Evolutionary conservation across 2,113 vertebrate species (phyloP).

Genomic region (Gobiocypris rarus): DNA sequence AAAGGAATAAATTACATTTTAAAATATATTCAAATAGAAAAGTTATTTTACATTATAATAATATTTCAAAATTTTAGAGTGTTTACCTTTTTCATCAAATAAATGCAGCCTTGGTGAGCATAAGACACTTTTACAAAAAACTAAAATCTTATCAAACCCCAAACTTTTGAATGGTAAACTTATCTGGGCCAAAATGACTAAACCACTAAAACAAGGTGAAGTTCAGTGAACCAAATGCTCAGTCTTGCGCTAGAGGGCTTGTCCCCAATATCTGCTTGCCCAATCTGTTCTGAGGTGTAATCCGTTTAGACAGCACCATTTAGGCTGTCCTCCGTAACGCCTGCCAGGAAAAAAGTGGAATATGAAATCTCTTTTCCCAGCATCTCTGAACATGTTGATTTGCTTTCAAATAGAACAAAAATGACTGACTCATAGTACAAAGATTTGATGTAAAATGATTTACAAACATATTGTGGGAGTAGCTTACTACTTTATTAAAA

Average conservation of each 20-base stretch:
- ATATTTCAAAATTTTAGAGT: too few species aligned
- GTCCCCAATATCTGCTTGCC: conserved; percentile 37
- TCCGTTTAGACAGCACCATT: conserved; percentile 45
- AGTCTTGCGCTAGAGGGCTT: not conserved
- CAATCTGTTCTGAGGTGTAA: conserved; percentile 47
- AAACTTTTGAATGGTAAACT: not conserved
- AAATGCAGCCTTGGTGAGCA: too few species aligned
- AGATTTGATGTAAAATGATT: not conserved
- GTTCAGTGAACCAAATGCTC: conserved; percentile 1
- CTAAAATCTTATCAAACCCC: too few species aligned
- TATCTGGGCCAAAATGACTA: not conserved
- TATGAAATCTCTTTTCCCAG: not conserved
- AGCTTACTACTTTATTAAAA: not conserved
- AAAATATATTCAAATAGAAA: too few species aligned
- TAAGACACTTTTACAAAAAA: too few species aligned
- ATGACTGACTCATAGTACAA: not conserved
- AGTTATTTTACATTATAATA: too few species aligned
- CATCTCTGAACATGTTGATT: not conserved
- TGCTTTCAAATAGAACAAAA: not conserved
- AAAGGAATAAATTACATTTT: too few species aligned
- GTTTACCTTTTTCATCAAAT: too few species aligned
- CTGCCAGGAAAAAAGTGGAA: not conserved
- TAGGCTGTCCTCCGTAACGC: conserved; percentile 38
- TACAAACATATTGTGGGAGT: not conserved
- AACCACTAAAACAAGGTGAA: conserved; percentile 35